A percentile compares a stretch with the other conserved stretches of the same genome.
Conservation (phyloP, 2,888 invertebrate species). For the Athalia cordata region DNA sequence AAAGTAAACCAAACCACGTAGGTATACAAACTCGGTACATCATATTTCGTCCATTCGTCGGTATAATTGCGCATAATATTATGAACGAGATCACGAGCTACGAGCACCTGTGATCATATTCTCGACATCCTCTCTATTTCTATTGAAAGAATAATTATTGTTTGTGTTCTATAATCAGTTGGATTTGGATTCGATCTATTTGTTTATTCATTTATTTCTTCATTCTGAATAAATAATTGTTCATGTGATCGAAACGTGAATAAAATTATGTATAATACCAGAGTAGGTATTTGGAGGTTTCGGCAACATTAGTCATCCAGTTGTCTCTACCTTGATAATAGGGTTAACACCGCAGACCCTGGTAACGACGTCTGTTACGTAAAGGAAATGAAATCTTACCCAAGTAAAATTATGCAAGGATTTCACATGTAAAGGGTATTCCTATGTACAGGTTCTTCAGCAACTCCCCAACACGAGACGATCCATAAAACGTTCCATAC, state of each 20-base stretch:
- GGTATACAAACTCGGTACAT: neutral
- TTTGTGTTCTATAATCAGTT: too few relatives aligned
- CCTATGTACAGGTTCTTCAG: neutral
- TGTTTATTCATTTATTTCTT: too few relatives aligned
- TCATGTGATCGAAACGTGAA: neutral
- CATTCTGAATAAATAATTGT: too few relatives aligned
- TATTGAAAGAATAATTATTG: too few relatives aligned
- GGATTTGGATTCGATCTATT: too few relatives aligned
- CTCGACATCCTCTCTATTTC: too few relatives aligned
- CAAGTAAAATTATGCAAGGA: neutral
- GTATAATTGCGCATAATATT: neutral
- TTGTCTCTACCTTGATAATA: slow-evolving; percentile 6
- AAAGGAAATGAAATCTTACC: slow-evolving; percentile 47
- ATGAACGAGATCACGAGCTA: neutral
- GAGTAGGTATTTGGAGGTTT: slow-evolving; percentile 3
- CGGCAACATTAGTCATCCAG: slow-evolving; percentile 17
- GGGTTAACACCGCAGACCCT: slow-evolving; percentile 3
- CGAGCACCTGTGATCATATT: too few relatives aligned
- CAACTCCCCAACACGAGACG: neutral
- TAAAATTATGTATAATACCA: neutral
- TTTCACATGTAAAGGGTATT: neutral
- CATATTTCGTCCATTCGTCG: neutral
- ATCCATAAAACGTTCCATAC: slow-evolving; percentile 4
- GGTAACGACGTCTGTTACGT: slow-evolving; percentile 37
- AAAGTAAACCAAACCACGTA: slow-evolving; percentile 13